Evolutionary conservation across 1,140 invertebrate species (phyloP), one percentile per base, ranked within the genome.

Genomic region (Ceratosolen fusciceps): DNA sequence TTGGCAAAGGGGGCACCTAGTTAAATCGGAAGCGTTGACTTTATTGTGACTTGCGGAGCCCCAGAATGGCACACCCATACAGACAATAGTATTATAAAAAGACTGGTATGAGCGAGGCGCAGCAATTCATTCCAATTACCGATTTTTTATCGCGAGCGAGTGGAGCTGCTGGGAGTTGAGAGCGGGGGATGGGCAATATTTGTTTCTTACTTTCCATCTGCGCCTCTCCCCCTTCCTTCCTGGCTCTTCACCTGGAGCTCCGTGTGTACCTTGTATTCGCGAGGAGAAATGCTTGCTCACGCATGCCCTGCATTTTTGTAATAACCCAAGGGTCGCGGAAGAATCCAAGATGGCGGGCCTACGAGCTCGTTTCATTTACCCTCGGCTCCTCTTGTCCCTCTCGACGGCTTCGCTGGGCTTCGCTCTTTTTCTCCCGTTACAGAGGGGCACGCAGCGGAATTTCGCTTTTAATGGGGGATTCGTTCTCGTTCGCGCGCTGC

Each of bases 381-480:
- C 71, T 52, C n/a, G 60, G 34, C 26, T 34, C 5, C 2, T 31
- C 34, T 31, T 26, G 21, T 43, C 71, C 34, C 54, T n/a, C n/a
- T n/a, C n/a, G n/a, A n/a, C n/a, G n/a, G n/a, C n/a, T 58, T 39
- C 49, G 21, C 68, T 34, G 7, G 24, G 31, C 0, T 43, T 3
- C n/a, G 39, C 12, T 62, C 58, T 62, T 34, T 62, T 34, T 62
- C 31, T 62, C 81, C 83, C 76, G 83, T 80, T 72, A 78, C 83
- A 80, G 85, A 83, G 71, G 49, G 39, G 39, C 86, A 86, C 85
- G 86, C 86, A 81, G 85, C 86, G 88, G 88, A 90, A 90, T 90
- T 90, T 88, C 85, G 87, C 88, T 86, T 89, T 88, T 90, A 90
- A 90, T 89, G 88, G 88, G 84, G 84, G 86, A 88, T 86, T 87